These are phyloP conservation scores for Acyrthosiphon pisum DNA, from an alignment of 1,140 invertebrate species.

Conservation along the genomic window DNA sequence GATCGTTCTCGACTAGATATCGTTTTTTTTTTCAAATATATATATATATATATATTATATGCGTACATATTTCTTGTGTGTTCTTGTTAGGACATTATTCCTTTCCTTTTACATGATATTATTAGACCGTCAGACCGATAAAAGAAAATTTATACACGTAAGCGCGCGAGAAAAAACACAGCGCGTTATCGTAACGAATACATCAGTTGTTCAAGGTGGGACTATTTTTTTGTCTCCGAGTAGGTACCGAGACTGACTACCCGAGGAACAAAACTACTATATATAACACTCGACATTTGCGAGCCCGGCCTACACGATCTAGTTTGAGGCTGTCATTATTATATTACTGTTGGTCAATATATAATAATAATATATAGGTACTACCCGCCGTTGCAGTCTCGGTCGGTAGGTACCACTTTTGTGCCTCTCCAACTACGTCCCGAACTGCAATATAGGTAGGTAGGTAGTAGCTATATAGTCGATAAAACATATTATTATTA, in stretches of 20 bases:
- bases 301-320: constrained; percentile 27
- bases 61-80: not conserved
- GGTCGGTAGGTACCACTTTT: not conserved
- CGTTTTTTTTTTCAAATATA: not conserved
- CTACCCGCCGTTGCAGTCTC: not conserved
- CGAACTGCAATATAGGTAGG: not conserved
- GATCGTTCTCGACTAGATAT: constrained; percentile 9
- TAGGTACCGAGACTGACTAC: not conserved
- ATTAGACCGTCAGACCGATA: not conserved
- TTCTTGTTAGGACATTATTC: constrained; percentile 5
- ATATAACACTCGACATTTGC: constrained; percentile 36
- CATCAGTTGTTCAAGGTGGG: constrained; percentile 33
- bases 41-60: not conserved
- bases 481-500: constrained; percentile 19
- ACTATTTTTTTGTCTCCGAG: constrained; percentile 19
- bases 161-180: not conserved
- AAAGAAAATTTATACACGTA: not conserved
- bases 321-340: constrained; percentile 11
- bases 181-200: not conserved
- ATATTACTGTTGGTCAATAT: constrained; percentile 16
- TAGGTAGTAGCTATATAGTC: not conserved
- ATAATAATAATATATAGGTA: not conserved
- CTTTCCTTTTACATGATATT: not conserved
- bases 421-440: not conserved
- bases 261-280: not conserved